Conservation (phyloP, 1,140 invertebrate species). For the Pseudomyrmex gracilis region DNA sequence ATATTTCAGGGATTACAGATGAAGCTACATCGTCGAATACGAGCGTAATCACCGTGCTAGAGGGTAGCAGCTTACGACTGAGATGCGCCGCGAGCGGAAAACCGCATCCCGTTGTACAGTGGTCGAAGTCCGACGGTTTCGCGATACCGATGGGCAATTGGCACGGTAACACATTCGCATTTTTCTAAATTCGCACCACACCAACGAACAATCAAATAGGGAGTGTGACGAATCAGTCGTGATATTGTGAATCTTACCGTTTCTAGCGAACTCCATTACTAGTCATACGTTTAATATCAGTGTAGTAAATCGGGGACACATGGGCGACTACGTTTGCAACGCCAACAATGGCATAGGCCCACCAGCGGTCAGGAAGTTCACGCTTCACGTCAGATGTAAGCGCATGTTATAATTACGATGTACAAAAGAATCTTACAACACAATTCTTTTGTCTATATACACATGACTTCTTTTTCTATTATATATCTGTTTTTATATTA, state of each 20-base stretch:
- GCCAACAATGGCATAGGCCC: slow-evolving; percentile 96
- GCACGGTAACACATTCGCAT: slow-evolving; percentile 83
- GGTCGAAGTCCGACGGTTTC: slow-evolving; percentile 90
- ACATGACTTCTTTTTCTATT: too few species aligned
- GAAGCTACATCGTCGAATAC: slow-evolving; percentile 59
- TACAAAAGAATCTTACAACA: too few species aligned
- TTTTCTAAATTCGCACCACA: slow-evolving; percentile 3
- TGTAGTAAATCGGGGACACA: slow-evolving; percentile 93
- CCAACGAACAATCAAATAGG: neutral
- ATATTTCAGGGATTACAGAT: slow-evolving; percentile 25
- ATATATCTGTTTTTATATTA: too few species aligned
- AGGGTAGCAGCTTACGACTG: slow-evolving; percentile 91
- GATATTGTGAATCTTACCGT: slow-evolving; percentile 4
- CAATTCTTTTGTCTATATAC: too few species aligned
- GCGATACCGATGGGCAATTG: slow-evolving; percentile 88
- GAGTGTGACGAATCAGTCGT: slow-evolving; percentile 2
- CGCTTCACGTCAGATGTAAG: slow-evolving; percentile 96
- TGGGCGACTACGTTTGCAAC: slow-evolving; percentile 94
- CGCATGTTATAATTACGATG: slow-evolving; percentile 65
- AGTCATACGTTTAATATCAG: slow-evolving; percentile 92
- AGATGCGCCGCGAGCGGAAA: slow-evolving; percentile 91
- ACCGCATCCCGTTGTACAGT: slow-evolving; percentile 91
- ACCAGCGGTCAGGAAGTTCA: slow-evolving; percentile 91
- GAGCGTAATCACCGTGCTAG: slow-evolving; percentile 87
- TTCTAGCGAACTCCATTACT: slow-evolving; percentile 89